A percentile compares a stretch with the other conserved stretches of the same genome.
Evolutionary conservation across 2,113 vertebrate species (phyloP).

Genomic region (Aphyosemion australe): DNA sequence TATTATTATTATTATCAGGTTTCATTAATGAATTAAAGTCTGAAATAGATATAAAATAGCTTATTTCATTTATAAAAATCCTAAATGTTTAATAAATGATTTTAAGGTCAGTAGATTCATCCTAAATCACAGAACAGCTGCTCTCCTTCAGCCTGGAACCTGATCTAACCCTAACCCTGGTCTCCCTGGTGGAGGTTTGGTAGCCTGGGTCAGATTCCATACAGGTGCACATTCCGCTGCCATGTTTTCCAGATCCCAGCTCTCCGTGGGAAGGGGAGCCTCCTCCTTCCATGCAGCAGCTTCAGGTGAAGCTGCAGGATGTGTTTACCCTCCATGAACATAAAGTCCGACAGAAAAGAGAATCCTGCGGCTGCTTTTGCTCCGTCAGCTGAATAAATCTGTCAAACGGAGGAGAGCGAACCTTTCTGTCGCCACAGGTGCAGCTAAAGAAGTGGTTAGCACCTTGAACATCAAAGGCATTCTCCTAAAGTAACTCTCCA

Average conservation of each 20-base stretch:
- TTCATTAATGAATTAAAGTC: too few relatives aligned
- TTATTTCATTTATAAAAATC: too few relatives aligned
- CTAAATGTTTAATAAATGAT: too few relatives aligned
- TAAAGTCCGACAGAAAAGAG: background rate
- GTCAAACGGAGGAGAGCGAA: background rate
- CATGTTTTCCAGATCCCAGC: background rate
- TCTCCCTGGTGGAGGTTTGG: too few relatives aligned
- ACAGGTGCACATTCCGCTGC: too few relatives aligned
- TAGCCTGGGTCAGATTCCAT: too few relatives aligned
- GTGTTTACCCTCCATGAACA: background rate
- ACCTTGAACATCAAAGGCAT: constrained; percentile 32
- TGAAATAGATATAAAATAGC: too few relatives aligned
- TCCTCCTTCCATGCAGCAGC: background rate
- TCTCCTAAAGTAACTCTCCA: constrained; percentile 27
- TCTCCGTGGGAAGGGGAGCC: background rate
- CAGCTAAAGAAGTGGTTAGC: background rate
- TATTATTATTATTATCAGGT: too few relatives aligned
- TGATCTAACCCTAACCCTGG: too few relatives aligned
- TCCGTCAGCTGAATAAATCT: background rate
- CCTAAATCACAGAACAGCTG: too few relatives aligned
- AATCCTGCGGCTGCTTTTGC: background rate
- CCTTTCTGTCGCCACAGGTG: constrained; percentile 1
- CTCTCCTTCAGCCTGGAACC: too few relatives aligned
- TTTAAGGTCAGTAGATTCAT: too few relatives aligned
- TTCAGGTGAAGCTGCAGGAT: background rate